phyloP scores from a whole-genome alignment of 2,888 invertebrate species.

The Leucophenga montana region DNA sequence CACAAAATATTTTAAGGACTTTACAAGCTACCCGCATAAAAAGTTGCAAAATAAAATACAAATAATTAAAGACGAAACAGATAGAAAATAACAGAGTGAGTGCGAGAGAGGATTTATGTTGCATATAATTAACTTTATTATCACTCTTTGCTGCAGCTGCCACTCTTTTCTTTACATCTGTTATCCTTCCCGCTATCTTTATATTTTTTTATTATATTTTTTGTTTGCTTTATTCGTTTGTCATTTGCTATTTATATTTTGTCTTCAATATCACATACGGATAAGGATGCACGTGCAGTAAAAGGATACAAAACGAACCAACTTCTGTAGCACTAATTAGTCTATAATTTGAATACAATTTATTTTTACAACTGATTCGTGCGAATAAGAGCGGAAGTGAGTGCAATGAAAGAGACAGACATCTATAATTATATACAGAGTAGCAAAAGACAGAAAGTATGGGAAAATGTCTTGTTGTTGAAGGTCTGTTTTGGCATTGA shows the following conservation, averaged over 20 bases:
- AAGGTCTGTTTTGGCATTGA: constrained; percentile 24
- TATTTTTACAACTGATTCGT: not conserved
- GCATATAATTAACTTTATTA: constrained; percentile 19
- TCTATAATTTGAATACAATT: constrained; percentile 1
- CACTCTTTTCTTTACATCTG: not conserved
- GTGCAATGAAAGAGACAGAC: no score
- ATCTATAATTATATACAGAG: not conserved
- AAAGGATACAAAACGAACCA: not conserved
- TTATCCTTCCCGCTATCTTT: not conserved
- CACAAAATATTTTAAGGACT: no score
- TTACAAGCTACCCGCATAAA: no score
- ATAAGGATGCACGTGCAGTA: not conserved
- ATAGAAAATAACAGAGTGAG: not conserved
- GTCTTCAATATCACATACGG: no score
- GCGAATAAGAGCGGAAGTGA: no score
- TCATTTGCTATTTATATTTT: no score
- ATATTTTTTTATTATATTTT: not conserved
- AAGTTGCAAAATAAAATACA: no score
- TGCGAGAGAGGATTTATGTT: not conserved
- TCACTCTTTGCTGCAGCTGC: not conserved
- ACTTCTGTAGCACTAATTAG: not conserved
- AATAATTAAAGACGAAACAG: no score
- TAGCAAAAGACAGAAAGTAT: no score
- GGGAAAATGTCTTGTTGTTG: not conserved
- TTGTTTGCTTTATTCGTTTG: not conserved